Conservation (phyloP, 2,888 invertebrate genomes). For the Endotricha flammealis region DNA sequence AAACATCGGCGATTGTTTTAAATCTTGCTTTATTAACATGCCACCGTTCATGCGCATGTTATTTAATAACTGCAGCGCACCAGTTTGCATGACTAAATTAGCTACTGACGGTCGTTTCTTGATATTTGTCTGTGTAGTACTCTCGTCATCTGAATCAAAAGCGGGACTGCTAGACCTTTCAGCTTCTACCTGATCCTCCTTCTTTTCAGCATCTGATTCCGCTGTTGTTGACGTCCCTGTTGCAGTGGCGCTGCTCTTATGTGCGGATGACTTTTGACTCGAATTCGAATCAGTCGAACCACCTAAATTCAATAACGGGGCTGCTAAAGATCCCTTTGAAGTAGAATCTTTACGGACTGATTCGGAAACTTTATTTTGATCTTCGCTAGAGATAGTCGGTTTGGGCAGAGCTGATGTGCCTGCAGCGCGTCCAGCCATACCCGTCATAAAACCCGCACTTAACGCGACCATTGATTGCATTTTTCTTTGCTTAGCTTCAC, state of each 20-base stretch:
- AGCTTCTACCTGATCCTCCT: constrained; percentile 75
- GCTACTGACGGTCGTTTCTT: constrained; percentile 83
- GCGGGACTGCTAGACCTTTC: constrained; percentile 94
- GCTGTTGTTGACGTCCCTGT: constrained; percentile 79
- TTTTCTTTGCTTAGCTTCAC: constrained; percentile 96
- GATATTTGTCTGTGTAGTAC: constrained; percentile 78
- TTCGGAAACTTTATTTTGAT: constrained; percentile 80
- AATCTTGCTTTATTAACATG: constrained; percentile 63
- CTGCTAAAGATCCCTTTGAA: constrained; percentile 58
- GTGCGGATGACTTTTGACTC: constrained; percentile 79
- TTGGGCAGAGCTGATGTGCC: constrained; percentile 91
- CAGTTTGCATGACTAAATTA: constrained; percentile 83
- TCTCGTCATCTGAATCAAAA: constrained; percentile 96
- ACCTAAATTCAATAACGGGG: constrained; percentile 58
- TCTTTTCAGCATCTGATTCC: constrained; percentile 67
- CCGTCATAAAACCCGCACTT: constrained; percentile 93
- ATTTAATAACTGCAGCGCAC: constrained; percentile 71
- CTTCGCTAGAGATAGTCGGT: constrained; percentile 83
- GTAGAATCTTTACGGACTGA: constrained; percentile 56
- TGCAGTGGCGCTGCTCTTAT: constrained; percentile 76
- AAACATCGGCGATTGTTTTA: constrained; percentile 49
- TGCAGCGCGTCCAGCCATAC: constrained; percentile 92
- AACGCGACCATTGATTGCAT: constrained; percentile 96
- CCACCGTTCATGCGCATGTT: constrained; percentile 78
- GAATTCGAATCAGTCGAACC: constrained; percentile 79